Percentiles rank a stretch among this genome's conserved stretches.
phyloP scores from a whole-genome alignment of 2,797 vertebrate species.

The Coccyzus lansbergi region DNA sequence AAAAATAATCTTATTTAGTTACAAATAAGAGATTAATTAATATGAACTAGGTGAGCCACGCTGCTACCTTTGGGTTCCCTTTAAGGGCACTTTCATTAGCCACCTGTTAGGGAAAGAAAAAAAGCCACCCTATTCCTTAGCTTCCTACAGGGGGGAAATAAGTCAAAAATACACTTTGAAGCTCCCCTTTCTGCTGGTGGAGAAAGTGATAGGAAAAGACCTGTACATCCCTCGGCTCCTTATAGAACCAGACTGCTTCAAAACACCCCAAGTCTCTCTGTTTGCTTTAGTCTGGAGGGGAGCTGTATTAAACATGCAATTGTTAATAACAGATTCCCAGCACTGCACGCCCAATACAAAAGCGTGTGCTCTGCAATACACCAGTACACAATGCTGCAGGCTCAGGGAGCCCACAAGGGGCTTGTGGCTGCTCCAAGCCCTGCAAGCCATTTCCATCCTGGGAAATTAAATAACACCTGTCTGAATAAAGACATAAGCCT shows the following conservation, averaged over 20 bases:
- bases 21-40: neutral
- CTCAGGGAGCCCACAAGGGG: fast-evolving
- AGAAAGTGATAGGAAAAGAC: constrained; percentile 27
- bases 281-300: neutral
- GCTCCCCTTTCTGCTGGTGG: neutral
- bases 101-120: neutral
- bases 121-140: neutral
- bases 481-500: neutral
- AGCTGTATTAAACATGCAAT: neutral
- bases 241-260: neutral
- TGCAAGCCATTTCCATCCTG: fast-evolving
- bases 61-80: neutral
- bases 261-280: neutral
- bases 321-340: neutral
- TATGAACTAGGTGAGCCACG: neutral
- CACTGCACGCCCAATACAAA: neutral
- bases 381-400: fast-evolving
- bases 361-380: fast-evolving
- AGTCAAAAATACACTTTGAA: neutral
- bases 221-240: neutral
- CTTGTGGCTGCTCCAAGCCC: fast-evolving
- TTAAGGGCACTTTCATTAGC: neutral
- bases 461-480: neutral
- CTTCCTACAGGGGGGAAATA: neutral
- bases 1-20: neutral